Base-by-base conservation (phyloP, 1,140 invertebrate species). In the Ips typographus region DNA sequence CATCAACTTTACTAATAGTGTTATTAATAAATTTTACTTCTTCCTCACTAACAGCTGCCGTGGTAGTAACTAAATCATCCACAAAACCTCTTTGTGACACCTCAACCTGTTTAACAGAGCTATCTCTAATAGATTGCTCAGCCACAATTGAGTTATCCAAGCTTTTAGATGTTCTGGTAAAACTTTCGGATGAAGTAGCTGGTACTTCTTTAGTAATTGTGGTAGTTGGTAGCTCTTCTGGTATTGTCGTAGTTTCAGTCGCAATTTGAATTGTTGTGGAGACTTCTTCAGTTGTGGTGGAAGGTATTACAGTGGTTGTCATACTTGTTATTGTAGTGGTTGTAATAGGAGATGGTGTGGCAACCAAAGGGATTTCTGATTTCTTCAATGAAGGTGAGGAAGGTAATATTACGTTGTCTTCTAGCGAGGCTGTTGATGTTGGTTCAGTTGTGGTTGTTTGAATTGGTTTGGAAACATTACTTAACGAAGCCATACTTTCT, bases 281-380 rank as follows among this genome's bases (percentile, higher is more conserved):
- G 7, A 38, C 57, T 70, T 64, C 71, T 40, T 42, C 40, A 37
- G 69, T 70, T 5, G 68, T 51, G 22, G 22, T 22, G 22, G 22
- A 22, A 22, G 22, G 22, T 22, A 22, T 22, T 22, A 22, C 22
- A 22, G 22, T 22, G 22, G 22, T 22, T 22, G 22, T 22, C 22
- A 22, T 22, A 22, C 22, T 22, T 22, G 22, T 22, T 22, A 22
- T 22, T 22, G 22, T 22, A 22, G 22, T 22, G 22, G 22, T 22
- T 22, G 22, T 22, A 22, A 22, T 22, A 22, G 22, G 22, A 22
- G 22, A 22, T 22, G 22, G 22, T 22, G 22, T 22, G 22, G 22
- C 22, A 22, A 22, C 22, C 22, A 22, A 22, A 22, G 22, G 22
- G 22, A 22, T 22, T 22, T 22, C 22, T 22, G 22, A 22, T 22